Evolutionary conservation across 2,797 vertebrate genomes (phyloP).

Genomic region (Hippocampus kuda): DNA sequence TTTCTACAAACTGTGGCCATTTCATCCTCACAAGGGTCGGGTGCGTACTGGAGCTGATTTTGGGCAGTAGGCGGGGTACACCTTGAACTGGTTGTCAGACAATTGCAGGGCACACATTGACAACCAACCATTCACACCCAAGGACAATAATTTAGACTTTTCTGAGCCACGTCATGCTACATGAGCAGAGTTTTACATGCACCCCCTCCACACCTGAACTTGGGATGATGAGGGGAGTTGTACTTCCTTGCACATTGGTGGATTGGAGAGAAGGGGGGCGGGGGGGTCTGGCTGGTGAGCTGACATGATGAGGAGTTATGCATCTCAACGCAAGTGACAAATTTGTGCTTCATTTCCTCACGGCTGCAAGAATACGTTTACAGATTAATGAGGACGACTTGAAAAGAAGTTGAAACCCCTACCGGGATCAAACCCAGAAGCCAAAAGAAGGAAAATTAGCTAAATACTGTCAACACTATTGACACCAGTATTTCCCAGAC

Average conservation of each 20-base stretch:
- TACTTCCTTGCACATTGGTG: slow-evolving; percentile 24
- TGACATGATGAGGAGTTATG: slow-evolving; percentile 56
- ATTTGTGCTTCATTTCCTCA: slow-evolving; percentile 56
- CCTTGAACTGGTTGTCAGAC: too few relatives aligned
- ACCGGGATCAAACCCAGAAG: background rate
- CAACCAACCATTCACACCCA: too few relatives aligned
- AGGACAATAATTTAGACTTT: too few relatives aligned
- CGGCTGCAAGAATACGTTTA: slow-evolving; percentile 17
- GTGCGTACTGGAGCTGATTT: too few relatives aligned
- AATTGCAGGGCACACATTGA: too few relatives aligned
- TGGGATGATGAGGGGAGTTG: slow-evolving; percentile 24
- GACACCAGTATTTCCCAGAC: background rate
- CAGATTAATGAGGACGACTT: too few relatives aligned
- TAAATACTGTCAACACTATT: background rate
- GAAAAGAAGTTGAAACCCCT: background rate
- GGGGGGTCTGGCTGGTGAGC: slow-evolving; percentile 33
- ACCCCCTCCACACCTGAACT: too few relatives aligned
- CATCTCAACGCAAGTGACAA: slow-evolving; percentile 53
- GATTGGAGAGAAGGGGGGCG: slow-evolving; percentile 9
- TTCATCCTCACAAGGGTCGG: too few relatives aligned
- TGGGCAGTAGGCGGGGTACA: too few relatives aligned
- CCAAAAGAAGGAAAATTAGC: background rate
- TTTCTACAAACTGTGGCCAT: too few relatives aligned
- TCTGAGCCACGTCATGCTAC: slow-evolving; percentile 45
- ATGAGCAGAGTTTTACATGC: slow-evolving; percentile 13